These are phyloP conservation scores for Xiphorhynchus elegans DNA, from an alignment of 2,113 vertebrate genomes.

Conservation along the genomic window DNA sequence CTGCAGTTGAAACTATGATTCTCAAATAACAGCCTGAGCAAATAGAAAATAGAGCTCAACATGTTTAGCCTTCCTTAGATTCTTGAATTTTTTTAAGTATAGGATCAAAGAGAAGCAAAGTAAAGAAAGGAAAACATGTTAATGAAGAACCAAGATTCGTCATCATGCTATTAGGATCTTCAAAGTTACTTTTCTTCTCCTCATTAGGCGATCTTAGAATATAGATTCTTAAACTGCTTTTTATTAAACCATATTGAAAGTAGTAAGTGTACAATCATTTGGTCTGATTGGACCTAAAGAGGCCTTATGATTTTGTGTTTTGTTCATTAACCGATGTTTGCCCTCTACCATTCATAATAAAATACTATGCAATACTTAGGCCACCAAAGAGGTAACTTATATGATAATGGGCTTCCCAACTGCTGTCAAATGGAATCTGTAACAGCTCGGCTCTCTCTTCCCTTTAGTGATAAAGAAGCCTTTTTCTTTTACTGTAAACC, in stretches of 20 bases:
- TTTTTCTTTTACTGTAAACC: background rate
- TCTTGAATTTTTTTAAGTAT: background rate
- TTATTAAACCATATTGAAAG: background rate
- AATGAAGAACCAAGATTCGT: background rate
- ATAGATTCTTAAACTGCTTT: background rate
- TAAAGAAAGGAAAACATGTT: background rate
- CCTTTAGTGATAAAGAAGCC: background rate
- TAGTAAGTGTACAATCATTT: background rate
- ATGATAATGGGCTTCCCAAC: background rate
- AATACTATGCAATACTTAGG: background rate
- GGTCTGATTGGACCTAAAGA: background rate
- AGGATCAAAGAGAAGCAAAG: background rate
- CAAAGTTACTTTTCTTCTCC: background rate
- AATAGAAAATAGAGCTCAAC: background rate
- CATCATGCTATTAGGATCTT: background rate
- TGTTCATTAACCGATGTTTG: background rate
- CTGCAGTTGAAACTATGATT: background rate
- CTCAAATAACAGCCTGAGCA: background rate
- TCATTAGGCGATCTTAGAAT: background rate
- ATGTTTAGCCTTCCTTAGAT: background rate
- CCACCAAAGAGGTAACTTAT: background rate
- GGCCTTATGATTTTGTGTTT: background rate
- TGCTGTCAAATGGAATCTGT: background rate
- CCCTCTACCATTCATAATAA: background rate
- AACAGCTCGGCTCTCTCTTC: background rate